Percentiles rank a stretch among this genome's conserved stretches.
phyloP scores from a whole-genome alignment of 35 echinoderm and acorn worm species.

The Eucidaris tribuloides region DNA sequence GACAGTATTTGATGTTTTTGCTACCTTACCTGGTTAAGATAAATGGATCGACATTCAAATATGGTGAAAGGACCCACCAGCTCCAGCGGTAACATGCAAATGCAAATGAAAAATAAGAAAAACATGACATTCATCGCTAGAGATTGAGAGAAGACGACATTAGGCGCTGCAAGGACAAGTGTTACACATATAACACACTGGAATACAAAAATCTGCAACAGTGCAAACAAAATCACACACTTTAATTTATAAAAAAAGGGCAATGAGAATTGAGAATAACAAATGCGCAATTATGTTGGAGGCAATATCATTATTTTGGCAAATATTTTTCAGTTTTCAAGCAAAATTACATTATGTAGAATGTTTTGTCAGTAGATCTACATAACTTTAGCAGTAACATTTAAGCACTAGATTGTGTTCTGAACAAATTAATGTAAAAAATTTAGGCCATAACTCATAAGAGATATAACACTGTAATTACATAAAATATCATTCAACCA shows the following conservation, averaged over 20 bases:
- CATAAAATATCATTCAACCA: too few species aligned
- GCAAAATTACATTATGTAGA: too few species aligned
- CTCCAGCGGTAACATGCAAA: constrained; percentile 47
- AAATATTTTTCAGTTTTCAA: too few species aligned
- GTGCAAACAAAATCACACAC: neutral
- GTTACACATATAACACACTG: neutral
- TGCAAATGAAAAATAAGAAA: neutral
- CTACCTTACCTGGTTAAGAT: constrained; percentile 71
- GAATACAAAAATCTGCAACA: neutral
- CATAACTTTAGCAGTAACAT: too few species aligned
- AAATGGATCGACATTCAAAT: constrained; percentile 86
- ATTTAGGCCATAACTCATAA: too few species aligned
- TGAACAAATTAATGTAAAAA: too few species aligned
- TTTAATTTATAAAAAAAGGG: neutral
- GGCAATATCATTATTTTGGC: too few species aligned
- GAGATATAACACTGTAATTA: too few species aligned
- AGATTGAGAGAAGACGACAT: neutral
- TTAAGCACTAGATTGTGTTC: too few species aligned
- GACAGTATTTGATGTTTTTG: neutral
- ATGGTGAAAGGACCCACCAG: constrained; percentile 69
- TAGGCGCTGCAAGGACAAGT: neutral
- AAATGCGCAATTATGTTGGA: neutral
- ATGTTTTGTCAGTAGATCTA: too few species aligned
- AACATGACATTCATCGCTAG: neutral
- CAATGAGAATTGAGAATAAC: neutral